These are phyloP conservation scores for Sylvilagus floridanus DNA, from an alignment of 2,797 vertebrate genomes.

Conservation along the genomic window DNA sequence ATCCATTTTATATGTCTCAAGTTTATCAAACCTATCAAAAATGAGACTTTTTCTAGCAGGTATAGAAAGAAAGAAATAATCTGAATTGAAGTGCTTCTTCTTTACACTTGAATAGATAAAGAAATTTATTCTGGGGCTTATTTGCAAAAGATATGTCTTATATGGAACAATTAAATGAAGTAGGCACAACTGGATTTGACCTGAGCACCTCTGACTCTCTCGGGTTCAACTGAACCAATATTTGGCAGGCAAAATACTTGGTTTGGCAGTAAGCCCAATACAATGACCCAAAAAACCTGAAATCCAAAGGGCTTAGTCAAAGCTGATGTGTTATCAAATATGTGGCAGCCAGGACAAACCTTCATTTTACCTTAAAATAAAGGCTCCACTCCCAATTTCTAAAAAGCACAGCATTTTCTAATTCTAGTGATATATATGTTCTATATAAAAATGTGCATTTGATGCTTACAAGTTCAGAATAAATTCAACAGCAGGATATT, in stretches of 20 bases:
- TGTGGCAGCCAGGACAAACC: background rate
- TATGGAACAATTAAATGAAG: background rate
- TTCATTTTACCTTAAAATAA: background rate
- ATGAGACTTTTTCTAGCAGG: background rate
- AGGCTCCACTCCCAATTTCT: background rate
- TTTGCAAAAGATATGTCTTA: slow-evolving; percentile 5
- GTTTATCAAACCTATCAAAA: background rate
- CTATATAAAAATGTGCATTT: background rate
- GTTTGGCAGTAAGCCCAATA: background rate
- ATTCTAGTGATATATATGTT: background rate
- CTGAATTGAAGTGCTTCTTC: background rate
- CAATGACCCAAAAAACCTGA: background rate
- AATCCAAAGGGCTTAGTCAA: background rate
- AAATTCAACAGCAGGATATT: background rate
- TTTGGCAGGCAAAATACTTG: background rate
- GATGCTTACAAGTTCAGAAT: background rate
- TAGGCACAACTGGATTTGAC: background rate
- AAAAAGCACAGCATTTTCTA: background rate
- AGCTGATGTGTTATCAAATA: background rate
- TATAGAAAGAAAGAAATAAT: background rate
- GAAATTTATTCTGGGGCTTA: background rate
- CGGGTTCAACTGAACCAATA: background rate
- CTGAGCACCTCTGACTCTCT: background rate
- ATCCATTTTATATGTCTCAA: background rate
- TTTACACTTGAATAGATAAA: background rate